Evolutionary conservation across 2,797 vertebrate genomes (phyloP), one percentile per base, ranked within the genome.

Genomic region (Discoglossus pictus): DNA sequence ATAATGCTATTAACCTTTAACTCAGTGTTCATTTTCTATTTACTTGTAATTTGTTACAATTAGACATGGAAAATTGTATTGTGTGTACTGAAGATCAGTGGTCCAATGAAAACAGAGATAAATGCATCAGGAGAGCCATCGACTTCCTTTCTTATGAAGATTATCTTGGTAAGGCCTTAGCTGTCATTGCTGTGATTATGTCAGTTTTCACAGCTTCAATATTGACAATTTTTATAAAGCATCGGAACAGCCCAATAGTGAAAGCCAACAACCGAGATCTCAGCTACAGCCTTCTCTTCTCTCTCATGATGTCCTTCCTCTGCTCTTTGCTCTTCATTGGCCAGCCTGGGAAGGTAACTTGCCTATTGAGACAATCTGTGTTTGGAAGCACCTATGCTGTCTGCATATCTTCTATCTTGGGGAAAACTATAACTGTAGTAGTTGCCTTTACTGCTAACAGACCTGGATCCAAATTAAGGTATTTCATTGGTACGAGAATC

Each of bases 381-480:
- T 64, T 64, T 44, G 61, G 61, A 0, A 13, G 50, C 46, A 21
- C 9, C 2, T 63, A 51, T 42, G 23, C 38, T 20, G n/a, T 63
- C 34, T 63, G 61, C 13, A 7, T 63, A 6, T 51, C 61, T n/a
- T 63, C 35, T n/a, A 50, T 63, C 13, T 52, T 63, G 47, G 46
- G 46, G 9, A 63, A 63, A 50, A 63, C 61, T 6, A 40, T 63
- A 3, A 18, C 21, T 13, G 61, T 63, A 23, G 16, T 63, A 5
- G 40, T 63, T 18, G 61, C 61, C 16, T 63, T 63, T 8, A 63
- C 53, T 38, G 61, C 48, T 17, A 43, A 17, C 17, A 64, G 35
- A 20, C 61, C 61, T 9, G 17, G 48, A 6, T 53, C 36, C n/a
- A 31, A n/a, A 10, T 39, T 53, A 5, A 52, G 11, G 36, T 53